Evolutionary conservation across 2,797 vertebrate species (phyloP).

Genomic region (Crocodylus rhombifer): DNA sequence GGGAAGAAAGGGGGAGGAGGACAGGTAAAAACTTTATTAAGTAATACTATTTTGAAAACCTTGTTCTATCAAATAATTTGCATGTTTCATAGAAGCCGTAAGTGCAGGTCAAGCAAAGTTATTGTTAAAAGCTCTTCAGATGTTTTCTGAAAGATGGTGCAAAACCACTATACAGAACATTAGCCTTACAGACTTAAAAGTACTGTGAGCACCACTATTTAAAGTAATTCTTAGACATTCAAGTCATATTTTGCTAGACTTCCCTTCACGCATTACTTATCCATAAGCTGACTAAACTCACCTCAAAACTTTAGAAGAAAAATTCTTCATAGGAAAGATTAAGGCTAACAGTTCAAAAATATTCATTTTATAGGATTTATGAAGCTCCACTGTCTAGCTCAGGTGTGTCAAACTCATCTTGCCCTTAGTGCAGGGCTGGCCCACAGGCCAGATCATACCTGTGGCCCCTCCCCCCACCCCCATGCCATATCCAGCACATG

Average conservation of each 20-base stretch:
- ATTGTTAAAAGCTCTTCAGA: neutral
- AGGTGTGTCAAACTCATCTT: too few relatives aligned
- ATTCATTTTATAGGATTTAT: neutral
- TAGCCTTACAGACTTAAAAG: neutral
- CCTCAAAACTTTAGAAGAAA: neutral
- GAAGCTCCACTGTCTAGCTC: neutral
- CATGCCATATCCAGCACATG: too few relatives aligned
- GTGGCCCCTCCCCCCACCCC: too few relatives aligned
- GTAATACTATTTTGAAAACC: too few relatives aligned
- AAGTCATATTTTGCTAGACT: neutral
- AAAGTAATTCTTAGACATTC: neutral
- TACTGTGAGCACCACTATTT: neutral
- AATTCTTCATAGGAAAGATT: neutral
- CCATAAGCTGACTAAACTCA: neutral
- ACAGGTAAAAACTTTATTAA: too few relatives aligned
- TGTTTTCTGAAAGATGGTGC: neutral
- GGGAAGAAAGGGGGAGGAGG: too few relatives aligned
- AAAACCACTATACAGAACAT: neutral
- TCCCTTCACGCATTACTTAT: neutral
- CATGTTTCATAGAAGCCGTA: neutral
- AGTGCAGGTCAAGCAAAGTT: neutral
- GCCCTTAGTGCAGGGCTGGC: too few relatives aligned
- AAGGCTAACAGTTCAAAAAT: neutral
- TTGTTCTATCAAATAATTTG: too few relatives aligned
- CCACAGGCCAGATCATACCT: too few relatives aligned